phyloP scores from a whole-genome alignment of 2,113 vertebrate genomes.

The Origma solitaria region DNA sequence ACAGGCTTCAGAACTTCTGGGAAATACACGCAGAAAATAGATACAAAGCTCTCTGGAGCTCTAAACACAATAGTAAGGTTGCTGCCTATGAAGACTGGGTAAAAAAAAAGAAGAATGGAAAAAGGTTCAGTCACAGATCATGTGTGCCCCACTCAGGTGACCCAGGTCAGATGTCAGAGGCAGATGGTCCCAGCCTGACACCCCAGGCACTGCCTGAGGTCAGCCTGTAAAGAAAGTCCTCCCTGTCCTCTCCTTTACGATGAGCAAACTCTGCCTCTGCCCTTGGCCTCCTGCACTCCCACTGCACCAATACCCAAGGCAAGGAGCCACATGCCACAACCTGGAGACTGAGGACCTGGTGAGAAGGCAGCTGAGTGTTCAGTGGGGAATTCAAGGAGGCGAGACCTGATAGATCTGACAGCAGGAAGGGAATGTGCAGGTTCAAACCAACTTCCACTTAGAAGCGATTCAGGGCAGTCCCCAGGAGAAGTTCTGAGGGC shows the following conservation, averaged over 20 bases:
- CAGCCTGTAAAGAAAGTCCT: neutral
- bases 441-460: neutral
- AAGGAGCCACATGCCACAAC: neutral
- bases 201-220: neutral
- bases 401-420: neutral
- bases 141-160: neutral
- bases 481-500: neutral
- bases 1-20: neutral
- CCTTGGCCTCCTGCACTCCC: neutral
- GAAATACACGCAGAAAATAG: neutral
- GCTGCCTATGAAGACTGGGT: neutral
- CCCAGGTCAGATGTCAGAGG: accelerated
- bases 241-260: neutral
- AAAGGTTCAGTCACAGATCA: neutral
- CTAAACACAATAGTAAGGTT: neutral
- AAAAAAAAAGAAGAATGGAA: neutral
- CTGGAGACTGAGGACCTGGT: neutral
- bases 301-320: neutral
- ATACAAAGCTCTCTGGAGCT: neutral
- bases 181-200: neutral
- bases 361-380: neutral
- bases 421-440: neutral
- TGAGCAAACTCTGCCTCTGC: neutral
- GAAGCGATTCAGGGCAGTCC: neutral
- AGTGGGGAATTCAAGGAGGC: neutral